A percentile compares a stretch with the other conserved stretches of the same genome.
Evolutionary conservation across 2,888 invertebrate species (phyloP).

Genomic region (Epirrhoe tristata): DNA sequence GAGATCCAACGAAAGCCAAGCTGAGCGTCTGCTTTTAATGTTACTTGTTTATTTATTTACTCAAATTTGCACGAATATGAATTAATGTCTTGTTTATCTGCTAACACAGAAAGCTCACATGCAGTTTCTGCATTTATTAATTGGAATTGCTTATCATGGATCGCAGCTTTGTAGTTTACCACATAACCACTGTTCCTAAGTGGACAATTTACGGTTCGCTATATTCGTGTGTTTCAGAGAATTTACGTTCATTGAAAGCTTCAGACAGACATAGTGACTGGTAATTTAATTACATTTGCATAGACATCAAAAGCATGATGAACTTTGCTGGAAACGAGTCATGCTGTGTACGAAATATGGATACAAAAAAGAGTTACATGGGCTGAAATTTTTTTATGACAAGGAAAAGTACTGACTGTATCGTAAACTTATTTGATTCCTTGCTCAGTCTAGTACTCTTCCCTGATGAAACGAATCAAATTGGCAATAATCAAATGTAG

Average conservation of each 20-base stretch:
- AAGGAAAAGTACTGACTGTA: conserved; percentile 71
- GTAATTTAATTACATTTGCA: conserved; percentile 62
- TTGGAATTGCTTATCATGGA: conserved; percentile 50
- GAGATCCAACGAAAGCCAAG: conserved; percentile 71
- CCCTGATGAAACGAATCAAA: conserved; percentile 62
- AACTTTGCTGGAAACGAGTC: conserved; percentile 76
- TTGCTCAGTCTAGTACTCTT: conserved; percentile 63
- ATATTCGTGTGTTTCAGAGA: conserved; percentile 48
- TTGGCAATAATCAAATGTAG: conserved; percentile 62
- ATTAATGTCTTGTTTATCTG: conserved; percentile 50
- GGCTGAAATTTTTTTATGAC: conserved; percentile 53
- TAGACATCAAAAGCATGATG: conserved; percentile 85
- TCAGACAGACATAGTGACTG: conserved; percentile 56
- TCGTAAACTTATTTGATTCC: conserved; percentile 13
- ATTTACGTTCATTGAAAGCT: conserved; percentile 53
- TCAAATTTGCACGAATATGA: conserved; percentile 65
- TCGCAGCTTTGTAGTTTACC: conserved; percentile 38
- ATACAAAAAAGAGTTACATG: conserved; percentile 63
- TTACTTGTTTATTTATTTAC: conserved; percentile 48
- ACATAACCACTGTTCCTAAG: conserved; percentile 45
- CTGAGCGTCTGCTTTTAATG: conserved; percentile 64
- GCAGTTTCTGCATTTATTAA: conserved; percentile 65
- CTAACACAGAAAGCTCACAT: conserved; percentile 83
- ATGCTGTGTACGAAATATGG: conserved; percentile 76
- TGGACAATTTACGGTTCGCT: conserved; percentile 43